Evolutionary conservation across 2,797 vertebrate species (phyloP).

Genomic region (Martes flavigula): DNA sequence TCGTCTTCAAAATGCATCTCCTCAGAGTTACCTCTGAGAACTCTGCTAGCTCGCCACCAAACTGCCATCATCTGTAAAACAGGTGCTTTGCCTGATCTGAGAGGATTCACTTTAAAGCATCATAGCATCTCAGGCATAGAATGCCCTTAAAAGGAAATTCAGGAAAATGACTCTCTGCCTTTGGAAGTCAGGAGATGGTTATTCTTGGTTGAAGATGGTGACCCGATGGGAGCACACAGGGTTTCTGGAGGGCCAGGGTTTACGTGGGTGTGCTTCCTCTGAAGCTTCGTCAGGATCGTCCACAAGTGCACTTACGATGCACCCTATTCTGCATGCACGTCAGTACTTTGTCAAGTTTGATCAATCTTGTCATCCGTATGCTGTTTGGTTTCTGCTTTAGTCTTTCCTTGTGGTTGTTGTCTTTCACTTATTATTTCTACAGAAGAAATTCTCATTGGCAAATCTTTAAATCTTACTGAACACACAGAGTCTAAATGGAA

Average conservation of each 20-base stretch:
- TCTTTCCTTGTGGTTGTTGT: neutral
- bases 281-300: neutral
- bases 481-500: neutral
- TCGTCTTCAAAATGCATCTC: neutral
- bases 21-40: neutral
- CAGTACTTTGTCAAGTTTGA: accelerated
- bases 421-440: neutral
- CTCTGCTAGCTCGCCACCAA: neutral
- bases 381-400: neutral
- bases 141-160: neutral
- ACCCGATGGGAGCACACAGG: neutral
- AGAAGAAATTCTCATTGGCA: neutral
- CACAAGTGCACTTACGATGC: too few relatives aligned
- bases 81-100: neutral
- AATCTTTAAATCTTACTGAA: neutral
- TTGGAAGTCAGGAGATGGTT: neutral
- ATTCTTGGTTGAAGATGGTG: neutral
- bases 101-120: neutral
- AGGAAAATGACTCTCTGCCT: neutral
- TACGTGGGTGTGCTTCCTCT: accelerated
- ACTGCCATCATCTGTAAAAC: neutral
- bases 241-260: too few relatives aligned
- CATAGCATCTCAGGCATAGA: neutral
- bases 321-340: neutral
- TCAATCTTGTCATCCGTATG: neutral